Evolutionary conservation across 2,888 invertebrate genomes (phyloP).

Genomic region (Geotrupes spiniger): DNA sequence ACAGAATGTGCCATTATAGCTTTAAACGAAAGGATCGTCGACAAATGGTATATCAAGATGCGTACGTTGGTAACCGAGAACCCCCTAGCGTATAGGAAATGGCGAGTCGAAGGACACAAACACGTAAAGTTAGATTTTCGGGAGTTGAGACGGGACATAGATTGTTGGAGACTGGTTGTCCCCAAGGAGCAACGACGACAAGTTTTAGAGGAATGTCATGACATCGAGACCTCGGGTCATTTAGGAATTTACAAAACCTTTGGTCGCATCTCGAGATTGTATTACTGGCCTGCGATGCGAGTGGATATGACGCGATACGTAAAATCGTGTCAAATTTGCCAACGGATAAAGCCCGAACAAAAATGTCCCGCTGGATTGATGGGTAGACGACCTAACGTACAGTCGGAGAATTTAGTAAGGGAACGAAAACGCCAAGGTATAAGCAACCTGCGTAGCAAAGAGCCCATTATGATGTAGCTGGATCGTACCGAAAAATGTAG

Average conservation of each 20-base stretch:
- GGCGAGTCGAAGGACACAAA: slow-evolving; percentile 23
- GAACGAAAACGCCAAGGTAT: too few relatives aligned
- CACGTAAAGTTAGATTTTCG: too few relatives aligned
- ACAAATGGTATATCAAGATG: slow-evolving; percentile 7
- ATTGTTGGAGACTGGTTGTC: slow-evolving; percentile 19
- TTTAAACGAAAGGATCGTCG: not conserved
- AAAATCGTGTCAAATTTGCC: slow-evolving; percentile 11
- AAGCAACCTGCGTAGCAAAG: too few relatives aligned
- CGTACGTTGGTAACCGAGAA: not conserved
- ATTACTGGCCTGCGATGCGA: slow-evolving; percentile 35
- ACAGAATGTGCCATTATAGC: not conserved
- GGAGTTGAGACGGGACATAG: not conserved
- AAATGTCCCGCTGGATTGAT: too few relatives aligned
- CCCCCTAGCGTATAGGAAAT: slow-evolving; percentile 23
- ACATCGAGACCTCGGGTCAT: slow-evolving; percentile 33
- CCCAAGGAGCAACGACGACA: slow-evolving; percentile 17
- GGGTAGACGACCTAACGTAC: not conserved
- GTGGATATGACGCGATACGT: slow-evolving; percentile 14
- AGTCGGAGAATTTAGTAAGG: too few relatives aligned
- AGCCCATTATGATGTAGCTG: too few relatives aligned
- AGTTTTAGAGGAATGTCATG: slow-evolving; percentile 15
- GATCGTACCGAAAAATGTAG: too few relatives aligned
- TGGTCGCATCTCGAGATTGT: slow-evolving; percentile 18
- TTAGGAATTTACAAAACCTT: slow-evolving; percentile 30
- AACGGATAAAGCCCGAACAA: slow-evolving; percentile 17